Conservation (phyloP, 2,888 invertebrate species). For the Lampropteryx suffumata region DNA sequence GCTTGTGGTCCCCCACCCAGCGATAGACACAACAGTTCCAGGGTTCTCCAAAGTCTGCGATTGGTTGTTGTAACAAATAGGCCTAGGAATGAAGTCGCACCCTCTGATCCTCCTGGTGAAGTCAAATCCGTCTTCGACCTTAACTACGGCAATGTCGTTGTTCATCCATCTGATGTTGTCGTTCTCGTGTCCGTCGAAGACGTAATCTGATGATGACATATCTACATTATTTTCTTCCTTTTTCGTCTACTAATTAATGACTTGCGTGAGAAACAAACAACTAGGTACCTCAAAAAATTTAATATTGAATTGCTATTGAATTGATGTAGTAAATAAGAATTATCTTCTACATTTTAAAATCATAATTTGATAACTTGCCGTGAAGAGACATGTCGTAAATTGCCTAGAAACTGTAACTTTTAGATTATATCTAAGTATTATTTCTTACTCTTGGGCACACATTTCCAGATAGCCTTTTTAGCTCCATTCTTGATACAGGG, state of each 20-base stretch:
- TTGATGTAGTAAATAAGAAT: too few relatives aligned
- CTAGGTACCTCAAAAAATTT: too few relatives aligned
- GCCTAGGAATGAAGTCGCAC: constrained; percentile 67
- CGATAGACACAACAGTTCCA: constrained; percentile 54
- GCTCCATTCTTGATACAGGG: constrained; percentile 71
- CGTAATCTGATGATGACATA: constrained; percentile 59
- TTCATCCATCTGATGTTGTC: constrained; percentile 76
- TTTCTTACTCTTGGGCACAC: constrained; percentile 68
- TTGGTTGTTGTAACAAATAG: constrained; percentile 68
- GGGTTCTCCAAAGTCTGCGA: constrained; percentile 65
- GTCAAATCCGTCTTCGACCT: constrained; percentile 68
- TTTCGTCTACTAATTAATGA: too few relatives aligned
- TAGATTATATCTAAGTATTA: too few relatives aligned
- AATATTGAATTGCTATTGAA: too few relatives aligned
- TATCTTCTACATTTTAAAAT: too few relatives aligned
- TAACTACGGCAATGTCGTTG: constrained; percentile 71
- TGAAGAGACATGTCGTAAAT: too few relatives aligned
- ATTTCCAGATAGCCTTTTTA: constrained; percentile 74
- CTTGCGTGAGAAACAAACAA: too few relatives aligned
- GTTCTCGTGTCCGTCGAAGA: constrained; percentile 70
- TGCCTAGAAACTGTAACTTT: too few relatives aligned
- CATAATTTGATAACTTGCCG: too few relatives aligned
- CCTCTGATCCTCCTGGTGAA: constrained; percentile 61
- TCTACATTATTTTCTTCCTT: too few relatives aligned
- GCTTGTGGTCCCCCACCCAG: constrained; percentile 69